Evolutionary conservation across 2,888 invertebrate species (phyloP), one percentile per base, ranked within the genome.

Genomic region (Miltochrista miniata): DNA sequence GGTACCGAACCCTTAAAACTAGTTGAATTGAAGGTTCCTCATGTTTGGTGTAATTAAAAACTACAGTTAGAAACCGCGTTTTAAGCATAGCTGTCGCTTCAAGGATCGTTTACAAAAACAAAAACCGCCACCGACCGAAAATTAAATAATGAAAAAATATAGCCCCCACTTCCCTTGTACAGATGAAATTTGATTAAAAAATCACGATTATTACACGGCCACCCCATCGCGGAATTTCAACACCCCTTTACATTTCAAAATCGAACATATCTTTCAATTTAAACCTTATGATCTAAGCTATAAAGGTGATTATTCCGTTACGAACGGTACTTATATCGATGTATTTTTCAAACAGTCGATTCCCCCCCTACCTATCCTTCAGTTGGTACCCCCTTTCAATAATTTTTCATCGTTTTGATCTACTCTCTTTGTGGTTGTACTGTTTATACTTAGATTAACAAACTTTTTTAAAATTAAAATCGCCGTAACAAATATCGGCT

Each of bases 161-260:
- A 87, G 85, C 87, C 85, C 78, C 80, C 87, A 88, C 88, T 87
- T 86, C 87, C 89, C 88, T 88, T 87, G 84, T 87, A 85, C 89
- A 85, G 90, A 88, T 89, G 90, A 92, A 92, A 92, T 92, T 92
- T 92, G 92, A 92, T 92, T 92, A 92, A 92, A 92, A 92, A 92
- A 92, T 92, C 92, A 92, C 92, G 92, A 92, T 92, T 91, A 92
- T 91, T 92, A 89, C 90, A 79, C 74, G 72, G 72, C 84, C 83
- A 68, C 84, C 88, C 87, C 82, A 78, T 77, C 71, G 81, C 72
- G 79, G 81, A 79, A 78, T 76, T 74, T 74, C 81, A 70, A 65
- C 61, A 76, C 61, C 64, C 64, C 65, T 54, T 55, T 61, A 42
- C 54, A 48, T 62, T 24, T 44, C 40, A 47, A 66, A 56, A 30